Evolutionary conservation across 2,113 vertebrate species (phyloP).

Genomic region (Brachionichthys hirsutus): DNA sequence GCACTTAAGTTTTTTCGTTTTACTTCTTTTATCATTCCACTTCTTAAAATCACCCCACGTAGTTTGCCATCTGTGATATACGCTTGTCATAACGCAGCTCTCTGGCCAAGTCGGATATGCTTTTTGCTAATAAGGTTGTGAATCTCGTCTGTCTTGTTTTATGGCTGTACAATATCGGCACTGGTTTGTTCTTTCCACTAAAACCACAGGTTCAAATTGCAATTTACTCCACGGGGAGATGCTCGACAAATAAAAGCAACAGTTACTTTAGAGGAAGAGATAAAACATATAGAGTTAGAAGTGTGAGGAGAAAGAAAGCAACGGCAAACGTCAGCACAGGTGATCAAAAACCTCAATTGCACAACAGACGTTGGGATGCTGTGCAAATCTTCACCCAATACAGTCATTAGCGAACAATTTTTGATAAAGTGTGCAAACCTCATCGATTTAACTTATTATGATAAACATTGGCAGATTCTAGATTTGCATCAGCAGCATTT

Average conservation of each 20-base stretch:
- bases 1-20: not conserved
- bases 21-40: constrained; percentile 15
- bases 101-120: constrained; percentile 24
- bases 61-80: constrained; percentile 44
- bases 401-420: no score
- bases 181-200: constrained; percentile 10
- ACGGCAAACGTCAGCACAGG: not conserved
- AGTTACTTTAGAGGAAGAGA: not conserved
- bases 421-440: no score
- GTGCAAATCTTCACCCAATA: constrained; percentile 10
- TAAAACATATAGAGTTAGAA: constrained; percentile 11
- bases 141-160: constrained; percentile 28
- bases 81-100: constrained; percentile 25
- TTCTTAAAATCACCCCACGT: constrained; percentile 15
- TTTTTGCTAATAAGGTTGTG: constrained; percentile 31
- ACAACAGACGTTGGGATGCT: no score
- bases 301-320: constrained; percentile 12
- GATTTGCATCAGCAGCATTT: no score
- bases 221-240: constrained; percentile 16
- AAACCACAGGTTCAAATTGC: constrained; percentile 22
- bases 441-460: no score
- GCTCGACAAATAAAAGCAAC: constrained; percentile 14
- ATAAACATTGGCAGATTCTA: no score
- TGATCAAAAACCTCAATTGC: not conserved
- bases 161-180: constrained; percentile 8